Evolutionary conservation across 2,797 vertebrate genomes (phyloP).

Genomic region (Ctenopoma kingsleyae): DNA sequence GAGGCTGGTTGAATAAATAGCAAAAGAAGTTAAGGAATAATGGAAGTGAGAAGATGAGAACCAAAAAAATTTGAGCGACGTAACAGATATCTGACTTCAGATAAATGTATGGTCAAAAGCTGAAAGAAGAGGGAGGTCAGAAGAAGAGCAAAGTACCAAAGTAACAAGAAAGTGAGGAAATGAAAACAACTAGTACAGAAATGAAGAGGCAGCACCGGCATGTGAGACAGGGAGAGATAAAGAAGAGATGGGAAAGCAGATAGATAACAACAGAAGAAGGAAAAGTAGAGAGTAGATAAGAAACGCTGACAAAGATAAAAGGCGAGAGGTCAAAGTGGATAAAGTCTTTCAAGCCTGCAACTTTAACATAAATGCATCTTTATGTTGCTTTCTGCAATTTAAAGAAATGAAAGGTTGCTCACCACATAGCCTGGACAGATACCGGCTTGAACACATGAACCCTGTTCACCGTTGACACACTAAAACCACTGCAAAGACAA

Average conservation of each 20-base stretch:
- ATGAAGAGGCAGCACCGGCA: conserved; percentile 33
- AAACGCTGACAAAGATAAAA: conserved; percentile 4
- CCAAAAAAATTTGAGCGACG: background rate
- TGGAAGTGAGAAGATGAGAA: conserved; percentile 7
- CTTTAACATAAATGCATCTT: conserved; percentile 3
- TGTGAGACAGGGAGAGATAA: conserved; percentile 28
- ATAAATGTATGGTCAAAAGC: conserved; percentile 11
- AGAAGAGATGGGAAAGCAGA: conserved; percentile 19
- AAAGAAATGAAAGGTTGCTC: conserved; percentile 62
- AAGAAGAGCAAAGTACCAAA: conserved; percentile 14
- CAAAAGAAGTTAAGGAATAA: background rate
- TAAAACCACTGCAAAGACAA: conserved; percentile 90
- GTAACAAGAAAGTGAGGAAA: conserved; percentile 41
- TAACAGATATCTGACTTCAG: conserved; percentile 9
- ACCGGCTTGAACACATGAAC: conserved; percentile 99
- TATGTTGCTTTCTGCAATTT: background rate
- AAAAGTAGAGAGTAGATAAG: conserved; percentile 18
- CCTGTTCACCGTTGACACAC: conserved; percentile 95
- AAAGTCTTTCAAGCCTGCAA: conserved; percentile 1
- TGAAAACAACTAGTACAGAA: conserved; percentile 18
- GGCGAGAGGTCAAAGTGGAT: conserved; percentile 19
- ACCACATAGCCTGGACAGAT: conserved; percentile 99
- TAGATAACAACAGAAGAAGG: conserved; percentile 24
- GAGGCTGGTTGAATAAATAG: conserved; percentile 2
- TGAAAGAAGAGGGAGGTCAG: conserved; percentile 8